A percentile compares a stretch with the other conserved stretches of the same genome.
These are phyloP conservation scores for Limanda limanda DNA, from an alignment of 2,113 vertebrate genomes.

Conservation along the genomic window DNA sequence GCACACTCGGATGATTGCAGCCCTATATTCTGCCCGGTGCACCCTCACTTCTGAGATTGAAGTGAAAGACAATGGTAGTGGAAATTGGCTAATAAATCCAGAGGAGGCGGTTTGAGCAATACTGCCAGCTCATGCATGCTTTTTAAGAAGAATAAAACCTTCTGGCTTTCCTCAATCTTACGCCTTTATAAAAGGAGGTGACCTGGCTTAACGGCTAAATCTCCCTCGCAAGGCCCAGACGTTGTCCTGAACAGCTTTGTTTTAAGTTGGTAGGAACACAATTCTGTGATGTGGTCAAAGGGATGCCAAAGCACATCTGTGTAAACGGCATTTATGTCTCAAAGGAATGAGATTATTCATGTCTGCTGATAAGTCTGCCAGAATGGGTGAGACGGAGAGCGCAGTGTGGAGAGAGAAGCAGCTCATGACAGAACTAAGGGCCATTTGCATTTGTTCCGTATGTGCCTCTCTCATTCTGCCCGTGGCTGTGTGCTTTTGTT, in stretches of 20 bases:
- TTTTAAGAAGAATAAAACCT: slow-evolving; percentile 81
- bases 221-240: slow-evolving; percentile 8
- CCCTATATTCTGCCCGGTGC: slow-evolving; percentile 93
- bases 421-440: slow-evolving; percentile 39
- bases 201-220: slow-evolving; percentile 53
- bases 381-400: slow-evolving; percentile 24
- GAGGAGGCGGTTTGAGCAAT: slow-evolving; percentile 85
- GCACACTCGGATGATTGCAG: slow-evolving; percentile 89
- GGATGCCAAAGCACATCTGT: slow-evolving; percentile 30
- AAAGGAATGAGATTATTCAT: slow-evolving; percentile 62
- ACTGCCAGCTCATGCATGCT: slow-evolving; percentile 85
- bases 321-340: slow-evolving; percentile 57
- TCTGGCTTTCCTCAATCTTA: slow-evolving; percentile 50
- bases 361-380: slow-evolving; percentile 35
- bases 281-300: slow-evolving; percentile 42
- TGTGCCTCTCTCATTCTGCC: slow-evolving; percentile 30
- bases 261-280: slow-evolving; percentile 29
- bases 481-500: slow-evolving; percentile 52
- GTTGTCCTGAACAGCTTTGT: slow-evolving; percentile 24
- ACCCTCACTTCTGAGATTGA: slow-evolving; percentile 94
- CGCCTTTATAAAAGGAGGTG: slow-evolving; percentile 65
- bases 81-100: slow-evolving; percentile 99
- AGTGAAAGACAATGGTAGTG: slow-evolving; percentile 99
- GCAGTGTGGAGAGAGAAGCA: background rate
- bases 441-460: slow-evolving; percentile 57